A percentile compares a stretch with the other conserved stretches of the same genome.
phyloP scores from a whole-genome alignment of 2,888 invertebrate species.

The Nudaria mundana region DNA sequence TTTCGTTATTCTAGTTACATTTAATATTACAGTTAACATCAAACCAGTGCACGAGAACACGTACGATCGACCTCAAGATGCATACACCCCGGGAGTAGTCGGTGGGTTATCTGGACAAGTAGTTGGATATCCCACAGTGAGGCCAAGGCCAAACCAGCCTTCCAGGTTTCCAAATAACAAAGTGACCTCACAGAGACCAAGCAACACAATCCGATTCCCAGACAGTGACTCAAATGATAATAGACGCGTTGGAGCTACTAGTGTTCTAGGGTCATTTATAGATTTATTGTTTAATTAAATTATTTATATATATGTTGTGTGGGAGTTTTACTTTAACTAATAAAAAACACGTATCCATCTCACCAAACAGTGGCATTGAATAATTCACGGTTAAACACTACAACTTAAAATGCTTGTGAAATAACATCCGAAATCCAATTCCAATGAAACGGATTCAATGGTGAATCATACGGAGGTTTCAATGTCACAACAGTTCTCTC shows the following conservation, averaged over 20 bases:
- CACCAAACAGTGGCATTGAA: too few relatives aligned
- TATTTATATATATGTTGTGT: background rate
- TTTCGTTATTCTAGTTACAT: too few relatives aligned
- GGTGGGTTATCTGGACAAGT: constrained; percentile 58
- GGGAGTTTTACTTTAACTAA: too few relatives aligned
- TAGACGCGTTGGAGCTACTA: constrained; percentile 18
- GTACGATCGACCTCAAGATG: constrained; percentile 35
- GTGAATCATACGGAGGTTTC: too few relatives aligned
- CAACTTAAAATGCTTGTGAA: too few relatives aligned
- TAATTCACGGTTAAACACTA: too few relatives aligned
- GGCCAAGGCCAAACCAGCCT: too few relatives aligned
- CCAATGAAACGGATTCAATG: too few relatives aligned
- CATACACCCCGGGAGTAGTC: constrained; percentile 56
- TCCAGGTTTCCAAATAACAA: constrained; percentile 15
- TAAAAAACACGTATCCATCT: too few relatives aligned
- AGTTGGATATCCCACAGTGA: constrained; percentile 51
- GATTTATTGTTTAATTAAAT: constrained; percentile 65
- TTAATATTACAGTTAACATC: constrained; percentile 49
- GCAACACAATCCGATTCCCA: constrained; percentile 12
- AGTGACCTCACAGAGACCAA: constrained; percentile 6
- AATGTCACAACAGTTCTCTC: too few relatives aligned
- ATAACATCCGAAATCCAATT: too few relatives aligned
- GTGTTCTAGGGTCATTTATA: constrained; percentile 62
- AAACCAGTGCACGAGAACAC: constrained; percentile 64
- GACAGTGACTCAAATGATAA: constrained; percentile 15